These are phyloP conservation scores for Amblyteles armatorius DNA, from an alignment of 2,888 invertebrate genomes.

Conservation along the genomic window DNA sequence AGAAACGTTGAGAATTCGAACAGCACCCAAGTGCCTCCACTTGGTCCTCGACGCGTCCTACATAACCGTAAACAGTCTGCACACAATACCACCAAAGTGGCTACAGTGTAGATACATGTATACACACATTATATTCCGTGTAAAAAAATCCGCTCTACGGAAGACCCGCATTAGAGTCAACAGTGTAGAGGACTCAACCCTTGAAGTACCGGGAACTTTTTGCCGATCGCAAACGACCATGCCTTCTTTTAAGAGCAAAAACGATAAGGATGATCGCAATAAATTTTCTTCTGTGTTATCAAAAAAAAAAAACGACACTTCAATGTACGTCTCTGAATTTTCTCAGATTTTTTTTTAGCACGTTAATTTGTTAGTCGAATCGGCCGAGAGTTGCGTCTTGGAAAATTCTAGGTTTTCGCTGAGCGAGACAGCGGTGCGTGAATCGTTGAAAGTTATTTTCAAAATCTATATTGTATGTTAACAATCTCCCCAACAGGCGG, in stretches of 20 bases:
- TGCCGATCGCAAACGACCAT: too few relatives aligned
- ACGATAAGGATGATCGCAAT: too few relatives aligned
- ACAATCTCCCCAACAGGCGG: neutral
- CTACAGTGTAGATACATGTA: neutral
- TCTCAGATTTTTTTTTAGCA: too few relatives aligned
- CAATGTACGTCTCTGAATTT: too few relatives aligned
- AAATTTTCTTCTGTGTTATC: too few relatives aligned
- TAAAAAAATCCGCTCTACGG: neutral
- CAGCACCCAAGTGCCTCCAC: neutral
- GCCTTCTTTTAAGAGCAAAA: too few relatives aligned
- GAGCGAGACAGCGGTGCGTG: too few relatives aligned
- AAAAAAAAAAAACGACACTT: too few relatives aligned
- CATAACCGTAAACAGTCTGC: slow-evolving; percentile 7
- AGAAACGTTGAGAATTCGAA: neutral
- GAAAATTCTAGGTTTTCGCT: too few relatives aligned
- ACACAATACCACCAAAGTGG: neutral
- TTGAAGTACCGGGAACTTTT: too few relatives aligned
- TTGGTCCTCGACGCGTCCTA: slow-evolving; percentile 17
- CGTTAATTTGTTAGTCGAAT: too few relatives aligned
- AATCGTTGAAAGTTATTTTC: neutral
- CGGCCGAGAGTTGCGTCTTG: too few relatives aligned
- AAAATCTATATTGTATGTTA: neutral
- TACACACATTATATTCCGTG: neutral
- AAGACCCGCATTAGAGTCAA: neutral
- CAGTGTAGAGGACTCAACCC: neutral